Base-by-base conservation (phyloP, 2,797 vertebrate genomes). In the Heliangelus exortis region DNA sequence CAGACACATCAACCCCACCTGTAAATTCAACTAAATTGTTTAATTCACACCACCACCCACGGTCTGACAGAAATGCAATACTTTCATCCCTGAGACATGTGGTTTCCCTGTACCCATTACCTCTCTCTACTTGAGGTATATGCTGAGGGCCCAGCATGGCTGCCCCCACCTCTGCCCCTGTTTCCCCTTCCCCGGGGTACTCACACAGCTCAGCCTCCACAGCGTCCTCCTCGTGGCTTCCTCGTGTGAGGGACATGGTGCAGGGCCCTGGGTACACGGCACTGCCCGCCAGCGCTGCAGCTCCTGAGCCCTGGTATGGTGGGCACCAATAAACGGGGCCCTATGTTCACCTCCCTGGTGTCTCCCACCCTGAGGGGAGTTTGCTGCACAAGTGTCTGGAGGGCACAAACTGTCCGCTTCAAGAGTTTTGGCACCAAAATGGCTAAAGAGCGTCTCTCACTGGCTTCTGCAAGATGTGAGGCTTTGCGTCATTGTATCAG, bases 311-410 rank as follows among this genome's bases (percentile, higher is more conserved):
- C 33, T 2, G 6, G 3, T 23, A n/a, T 1, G 2, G 48, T 12
- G 6, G 17, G n/a, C 19, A 28, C 19, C 6, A 77, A 81, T 18
- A 55, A 66, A 59, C 5, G 13, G 22, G 33, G 17, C 22, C 19
- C 0, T 0, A 7, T 50, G 15, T 7, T 65, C n/a, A 16, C 8
- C 26, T 23, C 8, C 15, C 50, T 31, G 47, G 3, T 21, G 19
- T 43, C 13, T 43, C 41, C 69, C 58, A 59, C 10, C 5, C 2
- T 10, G 34, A 51, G 57, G 21, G 3, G 3, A 2, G 25, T 33
- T 51, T 25, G 29, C 31, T 31, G 34, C 25, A 17, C 36, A 43
- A 41, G 23, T 0, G 1, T 5, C 12, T 22, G 34, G 51, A 50
- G 14, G 26, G n/a, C 7, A 7, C 45, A 66, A 84, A 12, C 26